These are phyloP conservation scores for Drosophila eohydei DNA, from an alignment of 2,888 invertebrate genomes.

Conservation along the genomic window DNA sequence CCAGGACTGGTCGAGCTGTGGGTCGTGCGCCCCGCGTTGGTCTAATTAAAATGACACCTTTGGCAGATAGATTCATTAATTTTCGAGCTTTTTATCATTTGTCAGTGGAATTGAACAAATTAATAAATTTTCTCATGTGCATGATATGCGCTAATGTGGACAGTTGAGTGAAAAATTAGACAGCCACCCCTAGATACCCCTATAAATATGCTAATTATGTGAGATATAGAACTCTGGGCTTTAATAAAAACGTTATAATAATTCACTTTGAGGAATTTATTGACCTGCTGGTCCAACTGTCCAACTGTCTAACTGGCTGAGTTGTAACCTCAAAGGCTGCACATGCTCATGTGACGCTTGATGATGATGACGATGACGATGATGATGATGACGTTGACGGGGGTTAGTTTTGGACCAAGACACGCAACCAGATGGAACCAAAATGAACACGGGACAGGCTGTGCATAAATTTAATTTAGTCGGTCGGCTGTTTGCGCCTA, in stretches of 20 bases:
- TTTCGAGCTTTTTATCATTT: slow-evolving; percentile 78
- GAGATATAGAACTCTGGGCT: slow-evolving; percentile 57
- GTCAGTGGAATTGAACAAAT: slow-evolving; percentile 76
- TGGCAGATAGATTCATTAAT: slow-evolving; percentile 61
- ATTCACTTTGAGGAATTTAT: slow-evolving; percentile 76
- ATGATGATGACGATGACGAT: slow-evolving; percentile 30
- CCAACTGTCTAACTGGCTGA: slow-evolving; percentile 12
- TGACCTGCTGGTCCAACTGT: slow-evolving; percentile 55
- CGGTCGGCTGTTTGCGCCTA: slow-evolving; percentile 79
- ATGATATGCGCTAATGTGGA: slow-evolving; percentile 69
- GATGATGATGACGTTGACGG: slow-evolving; percentile 29
- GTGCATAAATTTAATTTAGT: slow-evolving; percentile 75
- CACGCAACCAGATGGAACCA: slow-evolving; percentile 78
- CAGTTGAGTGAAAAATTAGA: slow-evolving; percentile 80
- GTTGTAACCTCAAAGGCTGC: slow-evolving; percentile 75
- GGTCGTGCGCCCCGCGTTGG: slow-evolving; percentile 29
- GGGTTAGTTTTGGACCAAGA: slow-evolving; percentile 61
- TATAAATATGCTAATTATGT: slow-evolving; percentile 75
- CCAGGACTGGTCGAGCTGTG: background rate
- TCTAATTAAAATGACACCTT: slow-evolving; percentile 77
- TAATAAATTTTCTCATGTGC: slow-evolving; percentile 69
- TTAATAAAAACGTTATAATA: slow-evolving; percentile 79
- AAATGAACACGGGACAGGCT: slow-evolving; percentile 42
- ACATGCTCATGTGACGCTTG: slow-evolving; percentile 75
- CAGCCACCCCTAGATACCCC: slow-evolving; percentile 50